Evolutionary conservation across 2,888 invertebrate species (phyloP).

Genomic region (Philereme transversata): DNA sequence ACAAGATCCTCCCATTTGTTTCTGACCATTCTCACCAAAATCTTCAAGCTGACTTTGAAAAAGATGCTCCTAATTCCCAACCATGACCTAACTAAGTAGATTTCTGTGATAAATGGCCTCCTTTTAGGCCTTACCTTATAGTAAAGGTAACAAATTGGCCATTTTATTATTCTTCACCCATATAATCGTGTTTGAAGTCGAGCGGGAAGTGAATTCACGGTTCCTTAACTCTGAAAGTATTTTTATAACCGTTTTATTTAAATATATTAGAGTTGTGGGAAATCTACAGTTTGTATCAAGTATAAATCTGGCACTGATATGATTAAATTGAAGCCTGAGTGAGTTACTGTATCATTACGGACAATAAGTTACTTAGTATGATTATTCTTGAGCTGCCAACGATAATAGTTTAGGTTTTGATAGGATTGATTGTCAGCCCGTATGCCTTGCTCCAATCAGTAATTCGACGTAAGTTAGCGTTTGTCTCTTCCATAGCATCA

Average conservation of each 20-base stretch:
- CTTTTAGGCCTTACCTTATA: constrained; percentile 47
- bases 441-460: no score
- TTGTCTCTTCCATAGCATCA: no score
- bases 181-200: constrained; percentile 64
- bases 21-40: constrained; percentile 1
- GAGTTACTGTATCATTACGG: no score
- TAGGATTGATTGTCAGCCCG: no score
- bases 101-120: constrained; percentile 58
- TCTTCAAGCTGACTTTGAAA: constrained; percentile 12
- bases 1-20: no score
- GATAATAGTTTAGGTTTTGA: no score
- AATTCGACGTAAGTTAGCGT: no score
- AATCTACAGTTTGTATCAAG: no score
- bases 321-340: no score
- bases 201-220: constrained; percentile 46
- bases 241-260: not conserved
- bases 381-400: no score
- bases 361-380: no score
- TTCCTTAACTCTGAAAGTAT: constrained; percentile 16
- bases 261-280: not conserved
- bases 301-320: no score
- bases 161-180: constrained; percentile 72
- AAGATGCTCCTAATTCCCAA: constrained; percentile 39
- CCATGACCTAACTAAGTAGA: constrained; percentile 49
- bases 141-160: constrained; percentile 70